Conservation (phyloP, 2,888 invertebrate species). For the Imbricaverruca yamaguchii region DNA sequence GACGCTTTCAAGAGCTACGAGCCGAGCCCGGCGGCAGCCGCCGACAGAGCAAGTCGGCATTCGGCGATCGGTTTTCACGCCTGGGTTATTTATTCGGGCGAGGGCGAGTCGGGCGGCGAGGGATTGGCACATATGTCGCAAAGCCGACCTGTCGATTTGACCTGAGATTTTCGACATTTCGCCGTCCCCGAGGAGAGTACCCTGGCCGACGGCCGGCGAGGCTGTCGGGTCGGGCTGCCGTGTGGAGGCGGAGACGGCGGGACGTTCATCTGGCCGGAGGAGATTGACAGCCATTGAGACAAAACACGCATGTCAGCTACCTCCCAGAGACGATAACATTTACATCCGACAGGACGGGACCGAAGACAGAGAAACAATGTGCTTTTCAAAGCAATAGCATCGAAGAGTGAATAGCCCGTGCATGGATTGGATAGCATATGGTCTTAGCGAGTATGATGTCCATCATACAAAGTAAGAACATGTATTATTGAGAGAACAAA, state of each 20-base stretch:
- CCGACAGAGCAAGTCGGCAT: neutral
- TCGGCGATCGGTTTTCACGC: neutral
- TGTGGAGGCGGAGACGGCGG: neutral
- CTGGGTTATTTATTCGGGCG: neutral
- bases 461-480: no score
- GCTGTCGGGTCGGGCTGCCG: neutral
- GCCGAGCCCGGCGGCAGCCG: neutral
- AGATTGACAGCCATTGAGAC: neutral
- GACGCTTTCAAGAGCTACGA: neutral
- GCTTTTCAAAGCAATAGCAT: no score
- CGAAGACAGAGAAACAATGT: no score
- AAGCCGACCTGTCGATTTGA: neutral
- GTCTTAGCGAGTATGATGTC: no score
- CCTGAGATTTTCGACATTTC: neutral
- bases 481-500: no score
- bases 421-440: no score
- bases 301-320: no score
- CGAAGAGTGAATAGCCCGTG: no score
- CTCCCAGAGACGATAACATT: no score
- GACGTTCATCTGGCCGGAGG: neutral
- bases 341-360: no score
- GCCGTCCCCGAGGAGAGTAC: no score
- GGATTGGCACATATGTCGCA: neutral
- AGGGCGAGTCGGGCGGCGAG: neutral
- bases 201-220: neutral